Base-by-base conservation (phyloP, 2,888 invertebrate species). In the Bursaphelenchus okinawaensis region DNA sequence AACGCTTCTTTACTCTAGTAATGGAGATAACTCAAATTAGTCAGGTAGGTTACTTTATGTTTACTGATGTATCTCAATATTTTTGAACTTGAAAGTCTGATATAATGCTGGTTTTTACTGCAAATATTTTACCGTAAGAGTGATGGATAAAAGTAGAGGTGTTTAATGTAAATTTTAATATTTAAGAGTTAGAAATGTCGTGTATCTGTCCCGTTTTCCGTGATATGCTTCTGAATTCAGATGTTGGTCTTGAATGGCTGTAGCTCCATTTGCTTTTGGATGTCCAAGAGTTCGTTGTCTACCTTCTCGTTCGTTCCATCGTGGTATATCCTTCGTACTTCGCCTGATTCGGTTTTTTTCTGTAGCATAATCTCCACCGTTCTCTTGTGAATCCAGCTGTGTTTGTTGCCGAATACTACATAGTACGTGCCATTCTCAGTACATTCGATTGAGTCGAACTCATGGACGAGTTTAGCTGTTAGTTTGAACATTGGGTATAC, bases 381-480 rank as follows among this genome's bases (percentile, higher is more conserved):
- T 19, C 60, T 31, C 22, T 22, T 27, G 23, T 19, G 19, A 16
- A 59, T n/a, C 60, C 60, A 59, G 51, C 60, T 72, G 58, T 79
- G 77, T 24, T 75, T 74, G 68, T 82, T 82, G 67, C 79, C 73
- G 61, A 82, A 80, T 9, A 66, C 57, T 0, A 68, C 50, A 50
- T 55, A 63, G 19, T 71, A 80, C 63, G 58, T 65, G 62, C 82
- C 82, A 0, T 73, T 61, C 22, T 66, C 52, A 7, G 68, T 65
- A 55, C 77, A 72, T 2, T 67, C 40, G 3, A 79, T 56, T 26
- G 55, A 61, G 56, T 79, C 81, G n/a, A 52, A 31, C 61, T 82
- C 82, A 62, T 82, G 81, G n/a, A 80, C 80, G 12, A 81, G 60
- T 65, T 75, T 77, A 0, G 81, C 82, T 0, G 75, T 66, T 26